Base-by-base conservation (phyloP, 2,113 vertebrate genomes). In the Austrofundulus limnaeus region DNA sequence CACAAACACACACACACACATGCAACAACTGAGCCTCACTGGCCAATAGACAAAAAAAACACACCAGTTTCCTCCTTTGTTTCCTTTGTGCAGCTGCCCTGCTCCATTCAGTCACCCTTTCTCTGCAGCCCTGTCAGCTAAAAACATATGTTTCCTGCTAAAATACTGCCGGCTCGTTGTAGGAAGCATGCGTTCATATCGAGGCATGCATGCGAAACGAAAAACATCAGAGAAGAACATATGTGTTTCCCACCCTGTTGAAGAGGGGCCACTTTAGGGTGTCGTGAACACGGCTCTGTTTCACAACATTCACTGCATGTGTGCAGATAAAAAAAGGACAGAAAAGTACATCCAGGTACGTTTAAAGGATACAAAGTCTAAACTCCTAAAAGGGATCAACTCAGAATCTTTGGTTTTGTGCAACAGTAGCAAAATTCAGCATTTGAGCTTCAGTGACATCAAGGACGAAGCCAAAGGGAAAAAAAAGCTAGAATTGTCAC, bases 91-190 rank as follows among this genome's bases (percentile, higher is more conserved):
- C 85, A 85, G 82, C 78, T 78, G 83, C 76, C 72, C 53, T 24
- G 57, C 71, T 66, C 55, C 4, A 49, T 56, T 47, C 49, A 24
- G 9, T 56, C 3, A 0, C 46, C 61, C 57, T 24, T 60, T 53
- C 70, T 60, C 70, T 43, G 67, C 53, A 47, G 34, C 75, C 58
- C 58, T 87, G 88, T 88, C 87, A 88, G 86, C 78, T 72, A 11
- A 75, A 80, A 86, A 83, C 85, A 89, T 80, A 59, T 89, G 85
- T 88, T 90, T 90, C 89, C 89, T 88, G 83, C 72, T 78, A 15
- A 31, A 60, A 67, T 9, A 11, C 54, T 12, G 64, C 25, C 4
- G 37, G 58, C n/a, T 10, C 43, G 8, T 56, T 58, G 48, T 56
- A 52, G 50, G 57, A 84, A 74, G 68, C 10, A 24, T 68, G 54